phyloP scores from a whole-genome alignment of 2,797 vertebrate genomes.

The Cheirogaleus major region DNA sequence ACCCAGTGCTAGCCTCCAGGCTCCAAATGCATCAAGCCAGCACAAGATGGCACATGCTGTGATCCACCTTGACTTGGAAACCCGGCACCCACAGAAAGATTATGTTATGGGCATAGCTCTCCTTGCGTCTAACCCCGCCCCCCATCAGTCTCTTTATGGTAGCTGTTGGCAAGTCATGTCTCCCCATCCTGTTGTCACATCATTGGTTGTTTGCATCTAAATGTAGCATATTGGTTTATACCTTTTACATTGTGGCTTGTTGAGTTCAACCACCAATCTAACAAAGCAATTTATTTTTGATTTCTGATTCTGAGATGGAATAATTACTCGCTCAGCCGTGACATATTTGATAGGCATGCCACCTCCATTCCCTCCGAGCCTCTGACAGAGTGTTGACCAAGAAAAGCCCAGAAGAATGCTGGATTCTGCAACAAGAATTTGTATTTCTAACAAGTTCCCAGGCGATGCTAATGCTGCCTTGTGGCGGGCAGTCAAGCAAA shows the following conservation, averaged over 20 bases:
- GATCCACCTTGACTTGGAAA: not conserved
- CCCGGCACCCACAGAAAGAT: not conserved
- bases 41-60: rapidly evolving
- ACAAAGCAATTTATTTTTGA: not conserved
- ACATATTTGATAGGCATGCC: too few relatives aligned
- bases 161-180: rapidly evolving
- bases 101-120: not conserved
- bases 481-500: not conserved
- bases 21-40: too few relatives aligned
- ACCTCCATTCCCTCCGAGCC: not conserved
- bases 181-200: not conserved
- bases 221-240: not conserved
- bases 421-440: not conserved
- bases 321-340: not conserved
- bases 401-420: not conserved
- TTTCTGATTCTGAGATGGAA: not conserved
- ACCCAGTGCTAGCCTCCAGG: not conserved
- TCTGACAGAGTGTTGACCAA: not conserved
- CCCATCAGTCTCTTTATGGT: not conserved
- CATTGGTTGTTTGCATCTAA: not conserved
- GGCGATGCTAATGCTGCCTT: not conserved
- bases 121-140: not conserved
- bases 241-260: not conserved
- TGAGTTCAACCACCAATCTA: not conserved
- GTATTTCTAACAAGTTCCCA: not conserved